Evolutionary conservation across 2,797 vertebrate species (phyloP).

Genomic region (Hypotaenidia philippensis): DNA sequence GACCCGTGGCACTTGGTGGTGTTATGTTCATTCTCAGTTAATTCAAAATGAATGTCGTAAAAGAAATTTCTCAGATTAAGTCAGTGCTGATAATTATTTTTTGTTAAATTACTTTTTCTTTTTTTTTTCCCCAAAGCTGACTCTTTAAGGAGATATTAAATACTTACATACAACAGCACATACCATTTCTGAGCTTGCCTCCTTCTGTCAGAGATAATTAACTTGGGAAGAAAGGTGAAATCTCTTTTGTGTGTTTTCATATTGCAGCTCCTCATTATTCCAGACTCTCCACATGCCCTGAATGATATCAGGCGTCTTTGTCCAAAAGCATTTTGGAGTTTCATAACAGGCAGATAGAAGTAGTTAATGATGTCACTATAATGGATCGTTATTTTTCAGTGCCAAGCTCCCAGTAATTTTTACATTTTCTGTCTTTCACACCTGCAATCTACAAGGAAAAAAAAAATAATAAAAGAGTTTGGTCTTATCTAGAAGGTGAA

Average conservation of each 20-base stretch:
- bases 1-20: background rate
- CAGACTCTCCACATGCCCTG: background rate
- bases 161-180: background rate
- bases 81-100: background rate
- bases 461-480: background rate
- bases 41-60: background rate
- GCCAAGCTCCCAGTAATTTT: background rate
- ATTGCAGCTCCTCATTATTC: slow-evolving; percentile 30
- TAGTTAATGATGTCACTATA: slow-evolving; percentile 26
- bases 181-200: background rate
- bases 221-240: background rate
- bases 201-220: background rate
- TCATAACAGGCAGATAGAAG: background rate
- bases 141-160: background rate
- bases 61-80: background rate
- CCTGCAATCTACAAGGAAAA: background rate
- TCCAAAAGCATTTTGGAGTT: background rate
- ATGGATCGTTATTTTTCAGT: slow-evolving; percentile 14
- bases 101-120: background rate
- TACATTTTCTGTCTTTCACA: background rate
- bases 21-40: background rate
- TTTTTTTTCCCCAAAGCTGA: background rate
- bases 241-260: slow-evolving; percentile 1
- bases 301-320: background rate
- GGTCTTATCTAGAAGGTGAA: background rate